Evolutionary conservation across 2,888 invertebrate species (phyloP).

Genomic region (Iphiclides podalirius): DNA sequence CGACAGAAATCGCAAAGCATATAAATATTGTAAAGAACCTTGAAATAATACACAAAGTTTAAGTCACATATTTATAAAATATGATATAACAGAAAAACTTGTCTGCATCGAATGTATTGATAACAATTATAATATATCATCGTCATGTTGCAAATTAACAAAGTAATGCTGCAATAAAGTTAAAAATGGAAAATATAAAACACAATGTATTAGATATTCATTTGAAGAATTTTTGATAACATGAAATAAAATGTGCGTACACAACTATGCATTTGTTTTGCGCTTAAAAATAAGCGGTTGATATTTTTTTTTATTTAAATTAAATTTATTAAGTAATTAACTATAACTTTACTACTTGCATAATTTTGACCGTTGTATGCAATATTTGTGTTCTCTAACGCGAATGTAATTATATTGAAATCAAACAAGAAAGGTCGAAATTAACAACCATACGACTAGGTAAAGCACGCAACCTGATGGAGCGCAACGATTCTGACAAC

Average conservation of each 20-base stretch:
- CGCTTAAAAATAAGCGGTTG: too few species aligned
- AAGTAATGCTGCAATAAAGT: not conserved
- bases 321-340: too few species aligned
- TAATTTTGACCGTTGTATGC: conserved; percentile 10
- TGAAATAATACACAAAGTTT: conserved; percentile 2
- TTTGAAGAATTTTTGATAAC: not conserved
- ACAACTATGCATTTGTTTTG: too few species aligned
- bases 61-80: conserved; percentile 2
- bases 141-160: conserved; percentile 11
- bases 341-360: conserved; percentile 18
- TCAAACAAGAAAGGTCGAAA: conserved; percentile 29
- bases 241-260: not conserved
- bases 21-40: conserved; percentile 8
- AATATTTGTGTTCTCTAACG: conserved; percentile 27
- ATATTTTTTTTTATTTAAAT: too few species aligned
- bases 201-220: not conserved
- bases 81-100: conserved; percentile 8
- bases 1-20: not conserved
- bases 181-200: not conserved
- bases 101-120: conserved; percentile 2
- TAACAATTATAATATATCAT: conserved; percentile 14
- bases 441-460: conserved; percentile 10
- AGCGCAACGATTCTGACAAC: not conserved
- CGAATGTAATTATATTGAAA: conserved; percentile 30
- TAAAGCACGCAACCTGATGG: conserved; percentile 1